A percentile compares a stretch with the other conserved stretches of the same genome.
These are phyloP conservation scores for Spilosoma lubricipeda DNA, from an alignment of 2,888 invertebrate genomes.

Conservation along the genomic window DNA sequence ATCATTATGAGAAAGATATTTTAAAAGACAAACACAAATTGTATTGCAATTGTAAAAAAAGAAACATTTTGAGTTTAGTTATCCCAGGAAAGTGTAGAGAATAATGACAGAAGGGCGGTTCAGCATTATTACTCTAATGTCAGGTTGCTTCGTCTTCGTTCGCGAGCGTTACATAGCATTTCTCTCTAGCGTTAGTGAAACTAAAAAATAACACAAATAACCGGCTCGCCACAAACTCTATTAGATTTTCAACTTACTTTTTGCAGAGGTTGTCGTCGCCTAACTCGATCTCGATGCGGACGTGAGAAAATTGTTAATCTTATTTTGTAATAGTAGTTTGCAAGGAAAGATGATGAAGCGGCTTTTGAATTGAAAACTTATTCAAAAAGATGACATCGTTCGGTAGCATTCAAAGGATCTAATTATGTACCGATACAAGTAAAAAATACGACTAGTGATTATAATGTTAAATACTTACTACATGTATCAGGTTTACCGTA, in stretches of 20 bases:
- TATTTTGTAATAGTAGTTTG: constrained; percentile 74
- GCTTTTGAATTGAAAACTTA: constrained; percentile 64
- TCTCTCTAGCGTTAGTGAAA: constrained; percentile 74
- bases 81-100: constrained; percentile 78
- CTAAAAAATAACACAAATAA: constrained; percentile 83
- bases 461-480: constrained; percentile 30
- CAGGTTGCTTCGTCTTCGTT: constrained; percentile 80
- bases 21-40: constrained; percentile 40
- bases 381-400: constrained; percentile 56
- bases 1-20: constrained; percentile 35
- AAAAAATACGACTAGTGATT: constrained; percentile 32
- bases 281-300: constrained; percentile 81
- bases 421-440: constrained; percentile 35
- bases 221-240: constrained; percentile 83
- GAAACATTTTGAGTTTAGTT: constrained; percentile 70
- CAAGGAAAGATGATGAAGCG: constrained; percentile 64
- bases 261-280: constrained; percentile 81
- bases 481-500: constrained; percentile 27
- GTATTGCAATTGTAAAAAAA: constrained; percentile 70
- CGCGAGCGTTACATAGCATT: constrained; percentile 81
- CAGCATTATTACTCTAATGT: constrained; percentile 83
- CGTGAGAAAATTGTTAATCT: constrained; percentile 82
- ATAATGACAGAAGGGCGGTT: constrained; percentile 83
- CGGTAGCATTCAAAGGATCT: constrained; percentile 48
- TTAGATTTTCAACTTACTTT: constrained; percentile 84